These are phyloP conservation scores for Trachymyrmex septentrionalis DNA, from an alignment of 1,140 invertebrate genomes.

Conservation along the genomic window DNA sequence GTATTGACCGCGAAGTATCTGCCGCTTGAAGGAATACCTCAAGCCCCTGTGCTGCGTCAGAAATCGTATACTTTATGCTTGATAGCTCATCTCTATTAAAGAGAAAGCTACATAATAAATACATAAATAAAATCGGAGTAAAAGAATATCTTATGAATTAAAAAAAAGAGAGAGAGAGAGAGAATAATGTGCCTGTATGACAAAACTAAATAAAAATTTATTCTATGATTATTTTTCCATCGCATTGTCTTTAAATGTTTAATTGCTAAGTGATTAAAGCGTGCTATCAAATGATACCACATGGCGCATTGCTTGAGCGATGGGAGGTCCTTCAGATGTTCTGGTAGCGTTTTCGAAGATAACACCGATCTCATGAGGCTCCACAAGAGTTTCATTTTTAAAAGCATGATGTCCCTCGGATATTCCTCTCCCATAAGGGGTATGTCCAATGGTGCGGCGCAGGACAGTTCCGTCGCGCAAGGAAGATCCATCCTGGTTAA, in stretches of 20 bases:
- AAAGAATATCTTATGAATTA: slow-evolving; percentile 1
- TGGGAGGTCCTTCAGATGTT: slow-evolving; percentile 37
- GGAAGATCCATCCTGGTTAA: slow-evolving; percentile 73
- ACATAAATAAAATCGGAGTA: not conserved
- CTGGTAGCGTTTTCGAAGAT: slow-evolving; percentile 7
- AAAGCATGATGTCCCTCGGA: slow-evolving; percentile 54
- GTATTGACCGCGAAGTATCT: slow-evolving; percentile 59
- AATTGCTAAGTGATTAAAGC: not conserved
- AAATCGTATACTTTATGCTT: slow-evolving; percentile 17
- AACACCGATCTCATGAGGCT: slow-evolving; percentile 72
- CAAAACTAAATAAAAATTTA: not conserved
- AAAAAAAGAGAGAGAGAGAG: not conserved
- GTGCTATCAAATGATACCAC: slow-evolving; percentile 70
- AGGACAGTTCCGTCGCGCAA: slow-evolving; percentile 55
- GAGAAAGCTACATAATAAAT: not conserved
- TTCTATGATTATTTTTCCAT: not conserved
- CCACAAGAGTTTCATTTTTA: slow-evolving; percentile 76
- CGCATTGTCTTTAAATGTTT: not conserved
- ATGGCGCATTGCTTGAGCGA: slow-evolving; percentile 67
- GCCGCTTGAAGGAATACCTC: slow-evolving; percentile 73
- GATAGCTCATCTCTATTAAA: not conserved
- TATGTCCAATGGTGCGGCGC: slow-evolving; percentile 43
- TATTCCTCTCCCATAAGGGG: slow-evolving; percentile 66
- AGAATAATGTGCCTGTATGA: not conserved
- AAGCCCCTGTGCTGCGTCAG: slow-evolving; percentile 73